Base-by-base conservation (phyloP, 2,113 vertebrate species). In the Cynopterus brachyotis region DNA sequence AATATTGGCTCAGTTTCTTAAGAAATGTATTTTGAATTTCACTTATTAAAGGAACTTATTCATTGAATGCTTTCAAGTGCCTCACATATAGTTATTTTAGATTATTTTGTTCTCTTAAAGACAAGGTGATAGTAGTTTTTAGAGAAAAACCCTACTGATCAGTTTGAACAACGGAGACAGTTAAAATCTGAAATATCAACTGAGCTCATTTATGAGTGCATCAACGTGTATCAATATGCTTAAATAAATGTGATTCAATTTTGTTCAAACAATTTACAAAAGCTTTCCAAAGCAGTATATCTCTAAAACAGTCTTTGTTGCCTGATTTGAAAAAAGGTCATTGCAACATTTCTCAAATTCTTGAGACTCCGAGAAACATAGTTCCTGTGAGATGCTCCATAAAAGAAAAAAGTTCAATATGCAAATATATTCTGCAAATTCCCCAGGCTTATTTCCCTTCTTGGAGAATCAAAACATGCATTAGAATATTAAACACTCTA, bases 301-400 rank as follows among this genome's bases (percentile, higher is more conserved):
- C 22, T 72, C 19, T 72, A 82, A 94, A 72, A 26, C 85, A 87
- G 53, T 24, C 9, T 91, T 62, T 67, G 9, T 79, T 72, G 11
- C 11, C 24, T 57, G 8, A 53, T 62, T 80, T 88, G 17, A 42
- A 94, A 97, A 97, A 97, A 94, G 0, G 32, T 62, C 16, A 73
- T 12, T 95, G 62, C 6, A 86, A 40, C 12, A 30, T 45, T 94
- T 80, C 16, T 50, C 40, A 92, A 81, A 86, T 70, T 37, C 50
- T 79, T 89, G 26, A 80, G 40, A 60, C 82, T 95, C 13, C 69
- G 17, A 87, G 30, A 90, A 66, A 82, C 4, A 70, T 6, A 66
- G 45, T 50, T 88, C 11, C 28, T 80, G 1, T 80, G 50, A 93
- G 17, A 57, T 35, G 2, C 30, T 79, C 9, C 17, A 40, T 15